phyloP scores from a whole-genome alignment of 2,797 vertebrate species.

The Hyperoplus lanceolatus region DNA sequence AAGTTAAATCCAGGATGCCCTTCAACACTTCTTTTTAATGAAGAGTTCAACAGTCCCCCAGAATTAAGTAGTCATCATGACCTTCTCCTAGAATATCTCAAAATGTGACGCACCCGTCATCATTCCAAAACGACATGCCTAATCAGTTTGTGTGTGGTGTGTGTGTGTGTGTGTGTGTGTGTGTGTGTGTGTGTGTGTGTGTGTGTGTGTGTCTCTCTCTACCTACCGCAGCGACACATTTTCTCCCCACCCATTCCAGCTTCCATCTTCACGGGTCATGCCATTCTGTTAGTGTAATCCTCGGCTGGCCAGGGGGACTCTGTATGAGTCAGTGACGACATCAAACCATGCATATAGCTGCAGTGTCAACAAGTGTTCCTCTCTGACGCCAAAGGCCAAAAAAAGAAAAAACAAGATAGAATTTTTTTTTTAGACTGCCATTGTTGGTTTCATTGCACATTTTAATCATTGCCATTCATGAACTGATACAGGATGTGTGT shows the following conservation, averaged over 20 bases:
- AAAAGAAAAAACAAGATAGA: constrained; percentile 7
- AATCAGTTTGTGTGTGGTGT: constrained; percentile 41
- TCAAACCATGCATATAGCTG: constrained; percentile 58
- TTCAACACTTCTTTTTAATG: constrained; percentile 26
- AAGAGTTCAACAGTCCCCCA: constrained; percentile 25
- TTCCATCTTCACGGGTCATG: constrained; percentile 56
- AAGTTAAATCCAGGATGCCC: constrained; percentile 6
- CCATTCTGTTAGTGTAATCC: constrained; percentile 63
- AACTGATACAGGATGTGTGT: constrained; percentile 44
- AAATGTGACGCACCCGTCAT: constrained; percentile 66
- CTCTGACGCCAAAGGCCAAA: constrained; percentile 51
- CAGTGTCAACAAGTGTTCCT: constrained; percentile 46
- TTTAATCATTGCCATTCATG: constrained; percentile 63
- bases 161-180: constrained; percentile 32
- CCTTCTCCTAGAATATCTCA: constrained; percentile 60
- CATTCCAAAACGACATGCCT: constrained; percentile 74
- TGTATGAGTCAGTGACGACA: constrained; percentile 63
- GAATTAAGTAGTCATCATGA: constrained; percentile 26
- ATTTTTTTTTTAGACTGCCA: constrained; percentile 47
- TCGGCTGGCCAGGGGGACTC: constrained; percentile 57
- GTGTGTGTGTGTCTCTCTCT: constrained; percentile 1
- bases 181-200: constrained; percentile 24
- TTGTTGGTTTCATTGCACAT: constrained; percentile 67
- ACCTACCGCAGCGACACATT: constrained; percentile 30
- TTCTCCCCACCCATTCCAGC: constrained; percentile 72